Base-by-base conservation (phyloP, 37 sponge, comb jelly and placozoan genomes). In the Geodia barretti region DNA sequence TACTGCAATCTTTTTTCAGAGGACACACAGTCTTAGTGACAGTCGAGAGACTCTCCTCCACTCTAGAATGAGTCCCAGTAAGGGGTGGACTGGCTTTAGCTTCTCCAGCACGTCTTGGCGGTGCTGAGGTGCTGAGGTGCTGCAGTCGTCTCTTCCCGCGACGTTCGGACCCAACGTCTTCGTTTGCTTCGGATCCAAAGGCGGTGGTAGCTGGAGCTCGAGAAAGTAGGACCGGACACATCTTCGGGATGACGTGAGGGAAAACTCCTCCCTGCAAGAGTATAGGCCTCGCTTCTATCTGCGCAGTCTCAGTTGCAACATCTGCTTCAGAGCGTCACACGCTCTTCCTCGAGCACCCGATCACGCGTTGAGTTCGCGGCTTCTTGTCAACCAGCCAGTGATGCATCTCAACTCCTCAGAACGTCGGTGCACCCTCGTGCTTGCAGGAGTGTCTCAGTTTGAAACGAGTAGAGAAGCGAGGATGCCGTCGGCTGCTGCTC, bases 81-180 rank as follows among this genome's bases (percentile, higher is more conserved):
- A 86, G 20, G 94, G 97, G 79, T 99, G 99, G 20, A 91, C 64
- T 28, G 79, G 70, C 23, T 70, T 39, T 28, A 99, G 83, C 74
- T 96, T 92, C 47, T 88, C 90, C 36, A 99, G 86, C n/a, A 96
- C 92, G 19, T 90, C 93, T 62, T 94, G 92, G n/a, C n/a, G n/a
- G n/a, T n/a, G n/a, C n/a, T 9, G 87, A 79, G 1, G 99, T 98
- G 87, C 99, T 98, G 47, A 90, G 85, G 41, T 92, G 91, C 29
- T 82, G 82, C 2, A 88, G 30, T 8, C 72, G 39, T 58, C 74
- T 86, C 64, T 47, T 82, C 42, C 80, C 83, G 39, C 79, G 36
- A n/a, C 79, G 33, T 11, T 62, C 76, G 19, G n/a, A 4, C 82
- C 72, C 5, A 75, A 33, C 1, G 66, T 80, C 80, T 79, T 84